phyloP scores from a whole-genome alignment of 2,888 invertebrate genomes.

The Sinhomidia bicolor region DNA sequence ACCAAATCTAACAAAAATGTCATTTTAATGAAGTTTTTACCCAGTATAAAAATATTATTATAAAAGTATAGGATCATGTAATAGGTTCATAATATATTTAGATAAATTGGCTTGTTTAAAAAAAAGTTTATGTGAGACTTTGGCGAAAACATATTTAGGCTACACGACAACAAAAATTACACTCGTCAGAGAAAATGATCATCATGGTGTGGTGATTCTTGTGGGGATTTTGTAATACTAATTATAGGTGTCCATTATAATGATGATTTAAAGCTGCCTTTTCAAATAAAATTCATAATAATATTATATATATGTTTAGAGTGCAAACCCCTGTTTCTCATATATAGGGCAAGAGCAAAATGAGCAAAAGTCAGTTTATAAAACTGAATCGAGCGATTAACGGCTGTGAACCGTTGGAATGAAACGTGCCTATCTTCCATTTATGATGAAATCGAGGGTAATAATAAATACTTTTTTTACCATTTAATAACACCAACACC shows the following conservation, averaged over 20 bases:
- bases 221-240: slow-evolving; percentile 25
- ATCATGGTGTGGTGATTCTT: slow-evolving; percentile 30
- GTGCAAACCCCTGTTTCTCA: background rate
- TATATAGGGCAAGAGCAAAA: slow-evolving; percentile 71
- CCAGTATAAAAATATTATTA: slow-evolving; percentile 10
- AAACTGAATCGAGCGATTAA: slow-evolving; percentile 73
- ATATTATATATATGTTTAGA: too few species aligned
- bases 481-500: background rate
- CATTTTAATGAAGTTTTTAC: slow-evolving; percentile 37
- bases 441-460: slow-evolving; percentile 76
- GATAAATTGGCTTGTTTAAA: slow-evolving; percentile 6
- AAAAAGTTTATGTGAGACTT: background rate
- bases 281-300: slow-evolving; percentile 1
- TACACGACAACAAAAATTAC: background rate
- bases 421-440: slow-evolving; percentile 57
- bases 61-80: slow-evolving; percentile 3
- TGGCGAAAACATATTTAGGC: background rate
- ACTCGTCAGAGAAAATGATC: background rate
- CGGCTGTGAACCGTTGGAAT: slow-evolving; percentile 70
- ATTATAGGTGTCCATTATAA: slow-evolving; percentile 8
- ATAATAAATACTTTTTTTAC: slow-evolving; percentile 19
- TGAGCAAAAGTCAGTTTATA: slow-evolving; percentile 72
- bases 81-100: background rate
- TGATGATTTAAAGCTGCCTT: slow-evolving; percentile 1
- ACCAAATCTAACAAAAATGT: slow-evolving; percentile 23